These are phyloP conservation scores for Heteractis magnifica DNA, from an alignment of 92 coral and sea anemone genomes.

Conservation along the genomic window DNA sequence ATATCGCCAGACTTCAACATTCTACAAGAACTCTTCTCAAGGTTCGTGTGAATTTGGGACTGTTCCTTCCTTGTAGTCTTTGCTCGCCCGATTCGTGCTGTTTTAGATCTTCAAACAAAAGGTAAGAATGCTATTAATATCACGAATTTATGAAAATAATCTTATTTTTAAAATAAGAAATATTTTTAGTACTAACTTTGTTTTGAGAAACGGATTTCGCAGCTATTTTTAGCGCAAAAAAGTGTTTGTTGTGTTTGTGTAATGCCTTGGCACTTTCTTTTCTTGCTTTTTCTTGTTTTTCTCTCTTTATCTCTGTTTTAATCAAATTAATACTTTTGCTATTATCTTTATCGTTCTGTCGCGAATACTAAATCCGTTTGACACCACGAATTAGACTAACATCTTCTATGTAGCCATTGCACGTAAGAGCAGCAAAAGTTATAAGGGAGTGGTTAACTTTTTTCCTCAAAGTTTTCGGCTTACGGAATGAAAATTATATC, in stretches of 20 bases:
- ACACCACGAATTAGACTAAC: background rate
- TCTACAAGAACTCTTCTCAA: background rate
- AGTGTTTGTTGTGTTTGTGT: background rate
- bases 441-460: background rate
- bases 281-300: no score
- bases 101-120: background rate
- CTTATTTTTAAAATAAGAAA: background rate
- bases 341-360: background rate
- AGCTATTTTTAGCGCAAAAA: no score
- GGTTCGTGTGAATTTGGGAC: background rate
- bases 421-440: background rate
- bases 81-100: background rate
- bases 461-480: background rate
- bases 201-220: no score
- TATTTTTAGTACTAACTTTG: no score
- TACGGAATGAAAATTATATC: background rate
- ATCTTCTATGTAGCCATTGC: background rate
- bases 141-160: background rate
- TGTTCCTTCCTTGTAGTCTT: background rate
- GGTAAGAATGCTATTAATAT: background rate
- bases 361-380: background rate
- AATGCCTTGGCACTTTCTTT: background rate
- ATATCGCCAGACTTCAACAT: background rate
- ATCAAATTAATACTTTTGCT: no score
- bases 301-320: no score